Conservation (phyloP, 2,888 invertebrate species). For the Drosophila sordidapex region DNA sequence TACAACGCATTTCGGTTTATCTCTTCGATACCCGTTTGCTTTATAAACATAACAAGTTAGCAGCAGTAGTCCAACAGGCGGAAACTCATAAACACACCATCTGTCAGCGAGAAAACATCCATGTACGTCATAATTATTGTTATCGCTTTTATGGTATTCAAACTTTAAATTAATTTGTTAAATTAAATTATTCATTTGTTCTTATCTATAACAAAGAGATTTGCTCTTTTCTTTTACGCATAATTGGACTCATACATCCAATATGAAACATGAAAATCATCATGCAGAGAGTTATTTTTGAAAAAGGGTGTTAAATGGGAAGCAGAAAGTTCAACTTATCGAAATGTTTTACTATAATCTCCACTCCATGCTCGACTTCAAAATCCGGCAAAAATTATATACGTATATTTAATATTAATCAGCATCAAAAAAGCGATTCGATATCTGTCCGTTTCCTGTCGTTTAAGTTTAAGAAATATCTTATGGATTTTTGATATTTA, state of each 20-base stretch:
- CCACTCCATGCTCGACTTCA: too few relatives aligned
- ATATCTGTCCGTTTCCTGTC: neutral
- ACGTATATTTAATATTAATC: neutral
- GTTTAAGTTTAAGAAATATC: neutral
- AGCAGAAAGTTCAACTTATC: neutral
- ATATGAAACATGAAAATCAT: neutral
- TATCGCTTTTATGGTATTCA: neutral
- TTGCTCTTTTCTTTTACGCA: neutral
- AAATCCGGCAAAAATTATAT: neutral
- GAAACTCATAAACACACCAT: constrained; percentile 42
- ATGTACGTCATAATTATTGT: constrained; percentile 37
- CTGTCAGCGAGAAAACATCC: constrained; percentile 24
- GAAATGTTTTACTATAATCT: neutral
- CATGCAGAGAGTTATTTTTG: neutral
- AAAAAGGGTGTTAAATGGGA: too few relatives aligned
- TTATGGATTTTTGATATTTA: neutral
- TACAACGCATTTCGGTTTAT: constrained; percentile 30
- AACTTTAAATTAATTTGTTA: neutral
- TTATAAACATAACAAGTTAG: constrained; percentile 47
- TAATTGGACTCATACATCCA: neutral
- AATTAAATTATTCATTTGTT: neutral
- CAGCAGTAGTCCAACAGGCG: constrained; percentile 31
- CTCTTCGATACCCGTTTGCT: constrained; percentile 25
- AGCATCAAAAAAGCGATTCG: neutral
- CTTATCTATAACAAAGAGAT: neutral